A percentile compares a stretch with the other conserved stretches of the same genome.
phyloP scores from a whole-genome alignment of 2,113 vertebrate species.

The Baryphthengus martii region DNA sequence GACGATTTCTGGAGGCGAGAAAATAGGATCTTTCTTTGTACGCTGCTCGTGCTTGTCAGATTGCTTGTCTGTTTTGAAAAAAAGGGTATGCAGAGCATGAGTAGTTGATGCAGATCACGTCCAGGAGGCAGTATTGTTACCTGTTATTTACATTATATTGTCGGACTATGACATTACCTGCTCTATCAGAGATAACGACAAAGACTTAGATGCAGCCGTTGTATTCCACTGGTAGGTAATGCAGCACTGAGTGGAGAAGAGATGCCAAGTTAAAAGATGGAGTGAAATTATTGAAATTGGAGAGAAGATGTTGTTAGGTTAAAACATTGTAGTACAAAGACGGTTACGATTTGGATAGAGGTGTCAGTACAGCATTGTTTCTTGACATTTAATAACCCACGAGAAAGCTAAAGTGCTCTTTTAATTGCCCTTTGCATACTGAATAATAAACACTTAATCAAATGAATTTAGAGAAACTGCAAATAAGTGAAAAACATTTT shows the following conservation, averaged over 20 bases:
- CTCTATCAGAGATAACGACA: background rate
- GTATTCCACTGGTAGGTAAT: background rate
- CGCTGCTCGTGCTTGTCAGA: background rate
- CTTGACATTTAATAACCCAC: background rate
- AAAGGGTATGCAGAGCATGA: background rate
- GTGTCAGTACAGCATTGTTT: background rate
- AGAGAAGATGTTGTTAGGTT: background rate
- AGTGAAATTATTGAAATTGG: background rate
- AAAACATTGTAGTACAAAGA: background rate
- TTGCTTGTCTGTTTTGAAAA: background rate
- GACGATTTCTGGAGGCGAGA: background rate
- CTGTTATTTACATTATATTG: background rate
- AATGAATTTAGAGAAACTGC: background rate
- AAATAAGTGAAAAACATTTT: background rate
- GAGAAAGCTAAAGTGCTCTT: background rate
- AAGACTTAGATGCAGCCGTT: background rate
- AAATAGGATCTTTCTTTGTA: background rate
- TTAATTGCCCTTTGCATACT: background rate
- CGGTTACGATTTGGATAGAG: background rate
- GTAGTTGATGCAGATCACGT: background rate
- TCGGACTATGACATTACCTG: background rate
- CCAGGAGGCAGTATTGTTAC: background rate
- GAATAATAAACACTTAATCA: background rate
- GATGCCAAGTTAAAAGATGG: background rate
- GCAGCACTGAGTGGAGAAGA: background rate